Percentiles rank a stretch among this genome's conserved stretches.
phyloP scores from a whole-genome alignment of 2,888 invertebrate species.

The Tetramorium bicarinatum region DNA sequence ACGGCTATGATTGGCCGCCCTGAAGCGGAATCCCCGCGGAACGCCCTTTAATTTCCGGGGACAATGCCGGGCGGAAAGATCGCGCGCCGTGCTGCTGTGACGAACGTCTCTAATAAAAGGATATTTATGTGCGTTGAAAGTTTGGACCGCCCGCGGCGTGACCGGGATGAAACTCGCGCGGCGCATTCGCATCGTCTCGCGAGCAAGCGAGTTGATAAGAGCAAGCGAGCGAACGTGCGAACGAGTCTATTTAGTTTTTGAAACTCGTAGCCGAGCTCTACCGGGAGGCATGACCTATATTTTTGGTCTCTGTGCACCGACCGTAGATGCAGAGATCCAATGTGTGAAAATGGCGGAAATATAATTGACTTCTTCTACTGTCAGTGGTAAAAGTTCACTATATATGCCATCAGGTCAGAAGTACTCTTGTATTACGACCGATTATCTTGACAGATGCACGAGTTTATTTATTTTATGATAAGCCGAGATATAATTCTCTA shows the following conservation, averaged over 20 bases:
- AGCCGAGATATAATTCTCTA: neutral
- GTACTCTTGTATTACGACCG: neutral
- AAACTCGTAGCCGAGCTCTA: slow-evolving; percentile 25
- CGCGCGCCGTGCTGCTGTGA: slow-evolving; percentile 53
- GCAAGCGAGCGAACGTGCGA: slow-evolving; percentile 20
- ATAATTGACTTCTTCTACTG: slow-evolving; percentile 24
- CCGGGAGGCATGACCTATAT: slow-evolving; percentile 18
- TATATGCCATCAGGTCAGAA: too few species aligned
- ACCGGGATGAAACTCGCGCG: slow-evolving; percentile 31
- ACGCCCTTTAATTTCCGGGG: slow-evolving; percentile 77
- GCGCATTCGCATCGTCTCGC: slow-evolving; percentile 30
- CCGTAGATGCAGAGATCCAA: neutral
- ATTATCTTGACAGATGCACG: neutral
- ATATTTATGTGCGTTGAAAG: slow-evolving; percentile 70
- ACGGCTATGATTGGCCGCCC: slow-evolving; percentile 41
- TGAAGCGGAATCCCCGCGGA: slow-evolving; percentile 45
- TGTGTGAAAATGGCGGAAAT: slow-evolving; percentile 20
- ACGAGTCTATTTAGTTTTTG: slow-evolving; percentile 48
- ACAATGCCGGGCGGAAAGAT: slow-evolving; percentile 68
- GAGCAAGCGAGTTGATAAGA: slow-evolving; percentile 17
- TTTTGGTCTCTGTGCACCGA: neutral
- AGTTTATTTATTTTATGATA: neutral
- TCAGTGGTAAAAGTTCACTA: neutral
- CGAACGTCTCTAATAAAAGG: slow-evolving; percentile 70
- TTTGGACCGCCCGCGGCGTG: slow-evolving; percentile 50